A percentile compares a stretch with the other conserved stretches of the same genome.
Conservation (phyloP, 2,797 vertebrate species). For the Enoplosus armatus region DNA sequence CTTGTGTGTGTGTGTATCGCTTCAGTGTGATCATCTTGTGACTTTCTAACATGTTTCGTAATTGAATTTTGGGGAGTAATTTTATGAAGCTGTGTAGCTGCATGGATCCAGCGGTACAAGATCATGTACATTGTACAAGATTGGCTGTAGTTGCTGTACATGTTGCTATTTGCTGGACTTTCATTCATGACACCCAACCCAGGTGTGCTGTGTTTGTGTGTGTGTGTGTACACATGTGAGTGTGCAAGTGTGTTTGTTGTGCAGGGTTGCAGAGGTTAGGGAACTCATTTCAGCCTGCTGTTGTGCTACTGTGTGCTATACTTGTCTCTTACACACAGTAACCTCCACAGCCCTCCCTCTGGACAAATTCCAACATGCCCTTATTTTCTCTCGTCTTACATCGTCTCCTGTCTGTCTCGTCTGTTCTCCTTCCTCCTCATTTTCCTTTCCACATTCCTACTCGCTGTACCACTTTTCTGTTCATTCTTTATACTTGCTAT, state of each 20-base stretch:
- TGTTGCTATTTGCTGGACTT: not conserved
- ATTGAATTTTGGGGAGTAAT: slow-evolving; percentile 39
- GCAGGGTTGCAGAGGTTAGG: slow-evolving; percentile 32
- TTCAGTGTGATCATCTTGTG: slow-evolving; percentile 49
- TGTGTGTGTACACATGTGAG: slow-evolving; percentile 3
- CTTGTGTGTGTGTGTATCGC: not conserved
- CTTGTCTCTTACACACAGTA: slow-evolving; percentile 26
- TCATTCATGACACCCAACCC: not conserved
- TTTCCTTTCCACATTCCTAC: not conserved
- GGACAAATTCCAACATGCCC: slow-evolving; percentile 42
- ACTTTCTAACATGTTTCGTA: slow-evolving; percentile 47
- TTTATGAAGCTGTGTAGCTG: not conserved
- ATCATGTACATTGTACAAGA: not conserved
- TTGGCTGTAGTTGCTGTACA: not conserved
- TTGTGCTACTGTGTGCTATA: not conserved
- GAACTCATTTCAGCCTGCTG: slow-evolving; percentile 44
- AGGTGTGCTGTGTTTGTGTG: slow-evolving; percentile 27
- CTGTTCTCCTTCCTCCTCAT: not conserved
- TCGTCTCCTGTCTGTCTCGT: not conserved
- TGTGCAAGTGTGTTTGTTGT: not conserved
- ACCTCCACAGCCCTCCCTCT: slow-evolving; percentile 18
- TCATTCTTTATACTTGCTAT: not conserved
- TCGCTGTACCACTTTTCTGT: not conserved
- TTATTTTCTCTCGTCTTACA: slow-evolving; percentile 23
- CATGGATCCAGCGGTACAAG: not conserved